phyloP scores from a whole-genome alignment of 2,888 invertebrate genomes.

The Macroteleia sp. region DNA sequence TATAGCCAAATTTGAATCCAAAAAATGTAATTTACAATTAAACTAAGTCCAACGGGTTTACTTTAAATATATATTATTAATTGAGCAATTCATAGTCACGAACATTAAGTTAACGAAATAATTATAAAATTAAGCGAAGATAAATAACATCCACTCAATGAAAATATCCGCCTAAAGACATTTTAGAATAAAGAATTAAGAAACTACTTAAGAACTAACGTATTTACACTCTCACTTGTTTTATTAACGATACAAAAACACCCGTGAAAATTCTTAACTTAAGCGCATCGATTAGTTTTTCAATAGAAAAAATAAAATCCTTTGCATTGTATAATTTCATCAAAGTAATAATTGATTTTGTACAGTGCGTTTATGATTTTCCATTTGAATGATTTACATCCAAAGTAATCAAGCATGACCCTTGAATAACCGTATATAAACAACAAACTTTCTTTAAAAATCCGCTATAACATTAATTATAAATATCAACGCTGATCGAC shows the following conservation, averaged over 20 bases:
- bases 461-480: constrained; percentile 19
- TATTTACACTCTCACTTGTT: constrained; percentile 52
- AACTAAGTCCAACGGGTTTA: too few species aligned
- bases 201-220: too few species aligned
- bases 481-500: constrained; percentile 3
- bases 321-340: constrained; percentile 9
- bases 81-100: constrained; percentile 24
- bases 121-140: background rate
- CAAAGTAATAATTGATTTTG: constrained; percentile 24
- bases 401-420: background rate
- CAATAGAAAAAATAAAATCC: constrained; percentile 24
- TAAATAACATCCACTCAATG: constrained; percentile 31
- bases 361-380: constrained; percentile 20
- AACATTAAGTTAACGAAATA: constrained; percentile 19
- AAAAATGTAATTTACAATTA: too few species aligned
- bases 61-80: constrained; percentile 8
- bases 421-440: constrained; percentile 5
- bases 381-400: constrained; percentile 4
- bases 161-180: background rate
- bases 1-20: too few species aligned
- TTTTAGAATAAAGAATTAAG: too few species aligned
- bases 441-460: constrained; percentile 20
- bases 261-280: constrained; percentile 18
- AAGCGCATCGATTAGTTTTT: constrained; percentile 6
- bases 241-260: constrained; percentile 16